phyloP scores from a whole-genome alignment of 2,113 vertebrate species.

The Oreocharis arfaki region DNA sequence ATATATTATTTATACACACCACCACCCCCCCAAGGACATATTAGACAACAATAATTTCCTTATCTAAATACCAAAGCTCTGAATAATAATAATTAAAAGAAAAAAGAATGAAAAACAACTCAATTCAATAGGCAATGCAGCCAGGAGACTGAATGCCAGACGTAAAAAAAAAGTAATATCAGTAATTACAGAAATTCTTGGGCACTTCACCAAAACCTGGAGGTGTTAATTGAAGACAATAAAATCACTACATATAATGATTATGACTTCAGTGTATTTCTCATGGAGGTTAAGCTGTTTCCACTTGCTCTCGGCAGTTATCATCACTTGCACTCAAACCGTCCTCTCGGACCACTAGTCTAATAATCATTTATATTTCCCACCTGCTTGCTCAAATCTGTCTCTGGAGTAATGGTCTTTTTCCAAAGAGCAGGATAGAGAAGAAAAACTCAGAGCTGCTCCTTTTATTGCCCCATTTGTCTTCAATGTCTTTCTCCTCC shows the following conservation, averaged over 20 bases:
- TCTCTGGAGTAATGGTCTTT: not conserved
- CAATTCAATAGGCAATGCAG: not conserved
- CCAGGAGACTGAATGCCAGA: not conserved
- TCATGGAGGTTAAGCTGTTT: not conserved
- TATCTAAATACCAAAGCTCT: not conserved
- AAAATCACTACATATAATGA: not conserved
- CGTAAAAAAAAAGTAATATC: not conserved
- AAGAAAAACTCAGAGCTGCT: not conserved
- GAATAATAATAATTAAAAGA: not conserved
- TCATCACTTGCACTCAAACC: not conserved
- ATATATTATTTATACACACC: not conserved
- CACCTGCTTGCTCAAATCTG: not conserved
- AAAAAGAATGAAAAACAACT: not conserved
- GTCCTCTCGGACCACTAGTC: not conserved
- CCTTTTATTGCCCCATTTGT: not conserved
- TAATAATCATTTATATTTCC: not conserved
- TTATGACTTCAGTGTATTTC: not conserved
- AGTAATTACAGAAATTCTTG: not conserved
- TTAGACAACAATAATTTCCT: not conserved
- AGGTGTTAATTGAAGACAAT: not conserved
- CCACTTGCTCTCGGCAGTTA: not conserved
- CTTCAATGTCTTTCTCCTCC: not conserved
- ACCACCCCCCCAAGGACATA: rapidly evolving
- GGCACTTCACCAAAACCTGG: not conserved
- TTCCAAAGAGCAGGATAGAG: not conserved